phyloP scores from a whole-genome alignment of 2,888 invertebrate genomes.

The Drosophila ochracea region DNA sequence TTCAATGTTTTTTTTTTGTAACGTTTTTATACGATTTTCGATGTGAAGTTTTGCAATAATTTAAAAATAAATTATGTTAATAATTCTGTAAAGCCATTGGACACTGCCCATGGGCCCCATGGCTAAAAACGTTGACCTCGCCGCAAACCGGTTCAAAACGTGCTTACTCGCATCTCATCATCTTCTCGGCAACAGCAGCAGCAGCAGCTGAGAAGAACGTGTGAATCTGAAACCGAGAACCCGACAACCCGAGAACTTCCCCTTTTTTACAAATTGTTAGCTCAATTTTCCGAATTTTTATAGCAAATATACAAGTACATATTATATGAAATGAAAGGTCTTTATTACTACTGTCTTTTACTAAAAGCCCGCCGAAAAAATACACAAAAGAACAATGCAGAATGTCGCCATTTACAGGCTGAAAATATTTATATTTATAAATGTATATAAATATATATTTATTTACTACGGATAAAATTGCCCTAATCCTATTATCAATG shows the following conservation, averaged over 20 bases:
- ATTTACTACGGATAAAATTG: not conserved
- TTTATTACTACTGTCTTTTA: conserved; percentile 13
- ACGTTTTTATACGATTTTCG: conserved; percentile 25
- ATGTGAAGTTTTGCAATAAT: conserved; percentile 48
- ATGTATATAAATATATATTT: not conserved
- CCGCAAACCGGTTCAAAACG: conserved; percentile 67
- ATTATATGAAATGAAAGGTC: conserved; percentile 26
- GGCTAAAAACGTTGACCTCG: conserved; percentile 62
- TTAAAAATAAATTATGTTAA: conserved; percentile 63
- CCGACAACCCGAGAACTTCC: conserved; percentile 15
- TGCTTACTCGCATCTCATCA: conserved; percentile 49
- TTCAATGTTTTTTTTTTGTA: not conserved
- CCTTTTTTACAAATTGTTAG: conserved; percentile 37
- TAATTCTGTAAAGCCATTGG: conserved; percentile 47
- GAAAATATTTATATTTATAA: not conserved
- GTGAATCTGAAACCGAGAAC: conserved; percentile 9
- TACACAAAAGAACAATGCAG: not conserved
- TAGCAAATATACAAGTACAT: conserved; percentile 50
- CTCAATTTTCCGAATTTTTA: conserved; percentile 56
- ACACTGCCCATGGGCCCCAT: conserved; percentile 34
- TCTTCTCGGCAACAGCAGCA: conserved; percentile 20
- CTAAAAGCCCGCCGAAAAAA: not conserved
- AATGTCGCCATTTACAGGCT: not conserved
- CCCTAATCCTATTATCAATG: conserved; percentile 1
- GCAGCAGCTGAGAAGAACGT: conserved; percentile 18